Base-by-base conservation (phyloP, 2,113 vertebrate species). In the Puffinus mauretanicus region DNA sequence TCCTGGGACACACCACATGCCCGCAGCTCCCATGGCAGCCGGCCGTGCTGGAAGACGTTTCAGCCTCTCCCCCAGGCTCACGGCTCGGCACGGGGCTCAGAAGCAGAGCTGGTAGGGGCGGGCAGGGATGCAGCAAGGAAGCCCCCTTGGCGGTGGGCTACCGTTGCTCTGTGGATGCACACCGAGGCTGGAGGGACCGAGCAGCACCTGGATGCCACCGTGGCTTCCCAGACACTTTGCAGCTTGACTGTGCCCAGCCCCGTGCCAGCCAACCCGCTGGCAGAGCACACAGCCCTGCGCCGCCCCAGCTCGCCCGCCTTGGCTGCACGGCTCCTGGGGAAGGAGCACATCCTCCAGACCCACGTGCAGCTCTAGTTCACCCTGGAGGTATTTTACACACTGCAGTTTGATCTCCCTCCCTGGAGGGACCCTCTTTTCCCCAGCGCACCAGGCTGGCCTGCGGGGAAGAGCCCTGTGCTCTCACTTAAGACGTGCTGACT, bases 1-100 rank as follows among this genome's bases (percentile, higher is more conserved):
- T 11, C 0, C 55, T 34, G 91, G 84, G 75, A 38, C 25, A 1
- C 60, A 11, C n/a, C 18, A 1, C 0, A 9, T 3, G 17, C 32
- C 61, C 2, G 0, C 55, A 34, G 61, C 77, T 44, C 73, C 47
- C 2, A 4, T 1, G 15, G 88, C 46, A 46, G 52, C 40, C 0
- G 0, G 54, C 47, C 2, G 0, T 20, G 61, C 49, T 67, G 19
- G 57, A 24, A 57, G 67, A 16, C 1, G 0, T 38, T 38, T 26
- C 71, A 64, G 54, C 66, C 61, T 40, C 76, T 86, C 26, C 34
- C 4, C n/a, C 49, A 38, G 36, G 64, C 46, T 36, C 55, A 11
- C 3, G 6, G 70, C 86, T 64, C 52, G 5, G 46, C 69, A 22
- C 9, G 26, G 60, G 70, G 16, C 47, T 82, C 7, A 1, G 42